Evolutionary conservation across 2,888 invertebrate species (phyloP).

Genomic region (Eutolmus rufibarbis): DNA sequence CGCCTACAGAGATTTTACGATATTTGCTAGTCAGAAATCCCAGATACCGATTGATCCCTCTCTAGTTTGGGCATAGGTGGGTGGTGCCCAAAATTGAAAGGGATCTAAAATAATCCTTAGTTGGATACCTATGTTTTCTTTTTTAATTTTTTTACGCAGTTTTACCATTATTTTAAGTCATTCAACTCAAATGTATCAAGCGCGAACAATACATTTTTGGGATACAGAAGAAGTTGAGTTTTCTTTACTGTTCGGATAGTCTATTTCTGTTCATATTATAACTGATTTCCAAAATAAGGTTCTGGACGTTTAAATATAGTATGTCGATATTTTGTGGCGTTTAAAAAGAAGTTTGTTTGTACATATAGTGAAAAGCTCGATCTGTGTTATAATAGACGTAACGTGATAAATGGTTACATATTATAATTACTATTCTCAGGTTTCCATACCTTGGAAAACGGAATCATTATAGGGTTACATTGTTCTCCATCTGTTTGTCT

Average conservation of each 20-base stretch:
- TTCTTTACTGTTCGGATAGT: background rate
- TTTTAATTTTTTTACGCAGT: conserved; percentile 37
- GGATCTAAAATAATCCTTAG: conserved; percentile 23
- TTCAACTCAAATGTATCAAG: background rate
- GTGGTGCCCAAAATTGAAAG: conserved; percentile 40
- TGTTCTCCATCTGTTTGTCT: too few species aligned
- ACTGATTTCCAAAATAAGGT: too few species aligned
- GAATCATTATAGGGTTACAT: too few species aligned
- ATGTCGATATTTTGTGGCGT: too few species aligned
- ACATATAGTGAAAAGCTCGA: too few species aligned
- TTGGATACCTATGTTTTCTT: conserved; percentile 20
- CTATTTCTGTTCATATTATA: background rate
- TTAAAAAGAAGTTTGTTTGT: too few species aligned
- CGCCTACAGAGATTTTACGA: background rate
- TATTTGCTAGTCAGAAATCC: conserved; percentile 39
- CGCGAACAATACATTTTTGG: conserved; percentile 24
- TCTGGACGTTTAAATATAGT: too few species aligned
- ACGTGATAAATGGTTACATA: too few species aligned
- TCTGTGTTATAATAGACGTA: too few species aligned
- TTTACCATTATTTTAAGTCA: conserved; percentile 45
- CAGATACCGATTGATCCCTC: conserved; percentile 21
- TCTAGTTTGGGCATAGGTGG: conserved; percentile 41
- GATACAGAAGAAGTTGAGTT: conserved; percentile 6
- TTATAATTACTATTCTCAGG: too few species aligned
- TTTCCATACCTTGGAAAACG: too few species aligned